Conservation (phyloP, 2,888 invertebrate genomes). For the Hirtodrosophila trivittata region DNA sequence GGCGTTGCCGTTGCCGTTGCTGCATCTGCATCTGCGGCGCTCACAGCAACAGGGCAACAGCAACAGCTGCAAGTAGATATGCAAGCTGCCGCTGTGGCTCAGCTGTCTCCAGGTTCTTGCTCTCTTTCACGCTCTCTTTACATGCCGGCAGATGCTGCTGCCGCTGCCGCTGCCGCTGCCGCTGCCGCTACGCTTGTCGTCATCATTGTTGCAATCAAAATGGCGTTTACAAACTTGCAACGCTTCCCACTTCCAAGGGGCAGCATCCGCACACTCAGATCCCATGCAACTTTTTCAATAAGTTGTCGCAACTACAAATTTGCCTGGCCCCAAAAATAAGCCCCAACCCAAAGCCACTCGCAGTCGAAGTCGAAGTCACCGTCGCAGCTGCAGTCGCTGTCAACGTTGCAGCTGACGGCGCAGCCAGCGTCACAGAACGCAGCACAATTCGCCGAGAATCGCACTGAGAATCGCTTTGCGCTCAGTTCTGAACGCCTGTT, state of each 20-base stretch:
- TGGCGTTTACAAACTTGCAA: slow-evolving; percentile 50
- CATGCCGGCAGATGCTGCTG: slow-evolving; percentile 54
- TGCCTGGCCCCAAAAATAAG: slow-evolving; percentile 58
- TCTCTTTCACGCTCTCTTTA: slow-evolving; percentile 4
- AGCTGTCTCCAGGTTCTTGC: slow-evolving; percentile 44
- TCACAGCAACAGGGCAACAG: slow-evolving; percentile 79
- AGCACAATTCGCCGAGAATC: slow-evolving; percentile 31
- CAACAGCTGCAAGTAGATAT: slow-evolving; percentile 69
- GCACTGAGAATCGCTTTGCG: slow-evolving; percentile 23
- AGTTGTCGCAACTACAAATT: slow-evolving; percentile 49
- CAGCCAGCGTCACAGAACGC: slow-evolving; percentile 11
- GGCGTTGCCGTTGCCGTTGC: slow-evolving; percentile 52
- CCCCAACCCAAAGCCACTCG: slow-evolving; percentile 11
- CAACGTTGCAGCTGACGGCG: not conserved
- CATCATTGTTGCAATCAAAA: slow-evolving; percentile 61
- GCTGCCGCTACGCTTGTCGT: slow-evolving; percentile 13
- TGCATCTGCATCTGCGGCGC: slow-evolving; percentile 82
- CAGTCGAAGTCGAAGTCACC: not conserved
- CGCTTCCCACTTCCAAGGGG: slow-evolving; percentile 11
- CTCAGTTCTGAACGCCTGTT: slow-evolving; percentile 70
- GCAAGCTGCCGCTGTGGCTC: slow-evolving; percentile 37
- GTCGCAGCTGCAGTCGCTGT: slow-evolving; percentile 13
- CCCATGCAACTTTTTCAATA: slow-evolving; percentile 50
- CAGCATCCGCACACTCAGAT: slow-evolving; percentile 2
- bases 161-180: too few species aligned